phyloP scores from a whole-genome alignment of 2,113 vertebrate species.

The Platysternon megacephalum region DNA sequence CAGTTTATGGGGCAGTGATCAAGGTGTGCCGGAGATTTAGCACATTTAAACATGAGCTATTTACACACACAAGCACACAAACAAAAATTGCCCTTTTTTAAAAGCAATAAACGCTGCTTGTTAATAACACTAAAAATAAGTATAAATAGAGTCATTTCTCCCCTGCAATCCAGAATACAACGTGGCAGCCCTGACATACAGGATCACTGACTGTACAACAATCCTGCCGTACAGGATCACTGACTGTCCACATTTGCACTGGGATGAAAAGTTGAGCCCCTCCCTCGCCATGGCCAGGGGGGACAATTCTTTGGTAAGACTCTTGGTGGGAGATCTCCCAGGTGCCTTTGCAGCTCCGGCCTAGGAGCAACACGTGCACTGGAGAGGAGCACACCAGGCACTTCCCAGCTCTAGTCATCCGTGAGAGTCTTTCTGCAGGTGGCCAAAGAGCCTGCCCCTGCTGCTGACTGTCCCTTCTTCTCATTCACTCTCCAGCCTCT shows the following conservation, averaged over 20 bases:
- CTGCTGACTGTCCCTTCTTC: not conserved
- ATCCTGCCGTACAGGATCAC: not conserved
- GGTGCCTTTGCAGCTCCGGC: not conserved
- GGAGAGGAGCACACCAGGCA: not conserved
- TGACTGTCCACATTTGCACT: not conserved
- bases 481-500: conserved; percentile 20
- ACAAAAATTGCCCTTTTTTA: not conserved
- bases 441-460: not conserved
- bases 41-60: not conserved
- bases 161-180: not conserved
- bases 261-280: not conserved
- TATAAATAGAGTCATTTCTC: not conserved
- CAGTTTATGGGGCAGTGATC: not conserved
- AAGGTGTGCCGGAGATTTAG: not conserved
- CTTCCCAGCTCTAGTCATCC: not conserved
- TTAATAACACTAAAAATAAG: not conserved
- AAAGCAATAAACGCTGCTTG: not conserved
- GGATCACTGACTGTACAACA: no score
- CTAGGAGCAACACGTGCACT: not conserved
- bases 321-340: not conserved
- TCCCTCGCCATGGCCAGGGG: not conserved
- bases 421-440: not conserved
- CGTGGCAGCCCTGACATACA: not conserved
- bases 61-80: not conserved
- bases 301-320: not conserved